Conservation (phyloP, 1,140 invertebrate genomes). For the Callitettix versicolor region DNA sequence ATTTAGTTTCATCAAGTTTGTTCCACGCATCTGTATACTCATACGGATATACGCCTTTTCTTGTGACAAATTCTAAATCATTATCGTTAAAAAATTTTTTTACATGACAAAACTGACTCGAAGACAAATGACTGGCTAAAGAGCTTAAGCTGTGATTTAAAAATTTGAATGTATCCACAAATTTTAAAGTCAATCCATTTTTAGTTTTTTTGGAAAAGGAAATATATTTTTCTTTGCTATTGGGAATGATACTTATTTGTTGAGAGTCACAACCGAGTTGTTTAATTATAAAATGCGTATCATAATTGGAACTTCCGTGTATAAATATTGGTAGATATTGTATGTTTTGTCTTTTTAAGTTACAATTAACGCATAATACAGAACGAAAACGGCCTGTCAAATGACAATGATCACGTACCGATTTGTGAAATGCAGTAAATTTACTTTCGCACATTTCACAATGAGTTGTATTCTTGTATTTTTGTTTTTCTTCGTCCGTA, state of each 20-base stretch:
- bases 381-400: conserved; percentile 1
- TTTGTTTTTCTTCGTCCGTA: neutral
- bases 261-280: conserved; percentile 6
- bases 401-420: conserved; percentile 8
- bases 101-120: conserved; percentile 1
- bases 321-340: conserved; percentile 2
- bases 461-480: neutral
- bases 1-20: conserved; percentile 27
- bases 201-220: conserved; percentile 10
- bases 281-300: conserved; percentile 11
- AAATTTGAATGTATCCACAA: conserved; percentile 13
- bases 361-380: conserved; percentile 3
- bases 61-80: conserved; percentile 19
- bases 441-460: conserved; percentile 10
- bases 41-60: conserved; percentile 30
- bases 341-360: conserved; percentile 6
- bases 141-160: neutral
- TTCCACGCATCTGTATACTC: conserved; percentile 27
- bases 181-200: conserved; percentile 2
- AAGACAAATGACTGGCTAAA: conserved; percentile 9
- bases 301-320: conserved; percentile 12
- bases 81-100: conserved; percentile 9
- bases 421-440: neutral
- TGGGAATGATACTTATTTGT: conserved; percentile 7
- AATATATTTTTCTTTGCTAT: conserved; percentile 13